These are phyloP conservation scores for Ylistrum balloti DNA, from an alignment of 1,140 invertebrate genomes.

Conservation along the genomic window DNA sequence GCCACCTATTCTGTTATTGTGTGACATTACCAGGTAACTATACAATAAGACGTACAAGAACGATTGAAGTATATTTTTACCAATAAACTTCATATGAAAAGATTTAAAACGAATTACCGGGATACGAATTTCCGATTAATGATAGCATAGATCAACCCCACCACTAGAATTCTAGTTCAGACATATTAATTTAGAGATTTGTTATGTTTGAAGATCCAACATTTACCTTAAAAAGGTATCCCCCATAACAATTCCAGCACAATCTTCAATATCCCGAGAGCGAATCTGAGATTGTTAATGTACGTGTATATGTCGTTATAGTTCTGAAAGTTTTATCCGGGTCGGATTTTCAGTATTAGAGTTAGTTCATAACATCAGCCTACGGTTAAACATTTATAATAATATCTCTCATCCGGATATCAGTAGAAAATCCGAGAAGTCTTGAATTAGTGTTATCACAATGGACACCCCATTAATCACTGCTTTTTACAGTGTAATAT, in stretches of 20 bases:
- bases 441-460: constrained; percentile 5
- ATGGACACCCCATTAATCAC: background rate
- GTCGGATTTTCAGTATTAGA: background rate
- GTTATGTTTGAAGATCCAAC: background rate
- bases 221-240: background rate
- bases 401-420: background rate
- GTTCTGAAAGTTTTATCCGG: background rate
- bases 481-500: background rate
- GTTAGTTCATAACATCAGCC: background rate
- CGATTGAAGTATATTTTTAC: background rate
- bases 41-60: background rate
- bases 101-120: background rate
- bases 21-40: background rate
- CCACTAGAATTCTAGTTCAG: background rate
- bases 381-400: background rate
- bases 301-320: background rate
- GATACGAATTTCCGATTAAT: background rate
- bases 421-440: background rate
- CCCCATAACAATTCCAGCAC: background rate
- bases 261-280: background rate
- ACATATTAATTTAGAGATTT: background rate
- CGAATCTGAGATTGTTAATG: background rate
- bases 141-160: background rate
- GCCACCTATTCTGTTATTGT: background rate
- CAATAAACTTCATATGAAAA: constrained; percentile 23